These are phyloP conservation scores for Rhingia campestris DNA, from an alignment of 2,888 invertebrate species.

Conservation along the genomic window DNA sequence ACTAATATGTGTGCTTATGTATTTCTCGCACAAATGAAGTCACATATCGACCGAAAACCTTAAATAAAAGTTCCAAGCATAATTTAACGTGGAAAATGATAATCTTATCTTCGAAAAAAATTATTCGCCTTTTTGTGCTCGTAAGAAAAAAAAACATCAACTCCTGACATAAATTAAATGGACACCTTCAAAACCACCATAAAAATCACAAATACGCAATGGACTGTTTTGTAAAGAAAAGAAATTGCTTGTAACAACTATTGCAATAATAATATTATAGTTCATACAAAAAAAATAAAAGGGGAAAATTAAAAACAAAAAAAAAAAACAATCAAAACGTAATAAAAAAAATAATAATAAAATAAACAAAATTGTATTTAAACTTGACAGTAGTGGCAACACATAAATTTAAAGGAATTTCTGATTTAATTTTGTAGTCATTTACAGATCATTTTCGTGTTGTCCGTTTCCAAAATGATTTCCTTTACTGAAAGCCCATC, in stretches of 20 bases:
- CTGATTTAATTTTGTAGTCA: constrained; percentile 41
- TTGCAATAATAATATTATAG: background rate
- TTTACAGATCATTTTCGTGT: constrained; percentile 48
- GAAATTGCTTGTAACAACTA: background rate
- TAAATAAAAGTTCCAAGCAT: too few species aligned
- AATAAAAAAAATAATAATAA: constrained; percentile 58
- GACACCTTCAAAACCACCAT: too few species aligned
- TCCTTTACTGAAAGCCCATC: background rate
- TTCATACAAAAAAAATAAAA: background rate
- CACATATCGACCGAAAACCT: too few species aligned
- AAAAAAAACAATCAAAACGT: constrained; percentile 72
- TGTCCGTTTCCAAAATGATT: background rate
- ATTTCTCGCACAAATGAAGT: too few species aligned
- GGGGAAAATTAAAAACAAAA: background rate
- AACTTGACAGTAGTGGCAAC: constrained; percentile 56
- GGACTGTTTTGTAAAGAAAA: background rate
- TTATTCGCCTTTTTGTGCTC: too few species aligned
- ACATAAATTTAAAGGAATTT: constrained; percentile 47
- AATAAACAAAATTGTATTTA: constrained; percentile 65
- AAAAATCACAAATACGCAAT: background rate
- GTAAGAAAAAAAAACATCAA: too few species aligned
- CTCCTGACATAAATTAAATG: too few species aligned
- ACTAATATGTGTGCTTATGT: too few species aligned
- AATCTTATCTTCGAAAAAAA: too few species aligned
- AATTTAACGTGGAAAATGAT: too few species aligned